These are phyloP conservation scores for Ptychobarbus kaznakovi DNA, from an alignment of 2,797 vertebrate species.

Conservation along the genomic window DNA sequence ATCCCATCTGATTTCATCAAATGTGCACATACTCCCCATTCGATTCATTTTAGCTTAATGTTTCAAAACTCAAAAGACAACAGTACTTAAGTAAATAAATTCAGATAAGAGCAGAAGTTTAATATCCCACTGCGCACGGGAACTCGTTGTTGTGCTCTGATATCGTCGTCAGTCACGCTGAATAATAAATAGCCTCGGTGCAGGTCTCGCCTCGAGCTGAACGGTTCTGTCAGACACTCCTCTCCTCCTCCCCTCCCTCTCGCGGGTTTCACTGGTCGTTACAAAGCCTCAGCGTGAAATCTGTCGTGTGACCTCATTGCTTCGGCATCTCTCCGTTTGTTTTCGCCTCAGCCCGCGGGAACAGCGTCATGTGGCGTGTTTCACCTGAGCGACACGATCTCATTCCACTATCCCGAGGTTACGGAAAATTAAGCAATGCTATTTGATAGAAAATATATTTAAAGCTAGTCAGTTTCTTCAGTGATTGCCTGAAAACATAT, in stretches of 20 bases:
- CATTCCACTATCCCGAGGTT: constrained; percentile 25
- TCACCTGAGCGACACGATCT: constrained; percentile 4
- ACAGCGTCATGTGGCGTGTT: background rate
- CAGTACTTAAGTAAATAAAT: constrained; percentile 15
- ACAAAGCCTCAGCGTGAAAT: constrained; percentile 13
- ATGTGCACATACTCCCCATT: constrained; percentile 75
- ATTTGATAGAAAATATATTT: background rate
- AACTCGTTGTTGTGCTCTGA: no score
- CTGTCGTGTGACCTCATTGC: constrained; percentile 49
- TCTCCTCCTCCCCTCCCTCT: constrained; percentile 35
- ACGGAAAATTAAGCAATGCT: constrained; percentile 4
- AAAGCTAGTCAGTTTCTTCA: background rate
- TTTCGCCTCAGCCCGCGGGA: constrained; percentile 22
- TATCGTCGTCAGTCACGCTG: background rate
- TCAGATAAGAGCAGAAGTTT: constrained; percentile 33
- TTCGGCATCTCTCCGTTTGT: constrained; percentile 22
- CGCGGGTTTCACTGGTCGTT: constrained; percentile 21
- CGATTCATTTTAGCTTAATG: constrained; percentile 72
- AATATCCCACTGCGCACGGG: background rate
- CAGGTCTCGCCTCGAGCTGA: background rate
- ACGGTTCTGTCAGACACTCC: constrained; percentile 22
- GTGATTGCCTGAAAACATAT: background rate
- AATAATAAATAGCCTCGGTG: constrained; percentile 12
- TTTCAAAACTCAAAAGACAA: constrained; percentile 50
- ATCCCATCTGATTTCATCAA: constrained; percentile 75